phyloP scores from a whole-genome alignment of 2,797 vertebrate species.

The Brachyalestes nurse region DNA sequence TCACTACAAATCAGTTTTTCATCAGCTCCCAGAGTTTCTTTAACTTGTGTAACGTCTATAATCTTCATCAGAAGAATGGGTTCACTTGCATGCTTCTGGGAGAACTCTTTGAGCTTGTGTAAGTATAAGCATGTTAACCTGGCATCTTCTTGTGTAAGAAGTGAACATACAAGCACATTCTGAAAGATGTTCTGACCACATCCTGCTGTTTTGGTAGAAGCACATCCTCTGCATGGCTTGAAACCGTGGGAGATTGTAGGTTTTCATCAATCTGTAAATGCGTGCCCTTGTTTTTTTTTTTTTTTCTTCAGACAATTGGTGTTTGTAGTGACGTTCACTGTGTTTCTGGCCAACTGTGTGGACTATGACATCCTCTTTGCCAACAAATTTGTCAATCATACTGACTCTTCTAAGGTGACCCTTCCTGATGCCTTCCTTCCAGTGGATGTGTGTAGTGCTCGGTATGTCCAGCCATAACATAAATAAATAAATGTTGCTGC shows the following conservation, averaged over 20 bases:
- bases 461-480: conserved; percentile 72
- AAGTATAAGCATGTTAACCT: conserved; percentile 71
- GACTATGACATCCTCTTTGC: conserved; percentile 99
- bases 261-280: background rate
- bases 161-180: background rate
- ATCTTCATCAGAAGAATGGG: conserved; percentile 99
- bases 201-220: background rate
- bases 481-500: background rate
- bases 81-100: conserved; percentile 98
- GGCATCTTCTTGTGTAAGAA: background rate
- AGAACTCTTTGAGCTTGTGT: conserved; percentile 97
- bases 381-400: conserved; percentile 97
- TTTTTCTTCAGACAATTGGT: conserved; percentile 90
- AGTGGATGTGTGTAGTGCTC: conserved; percentile 87
- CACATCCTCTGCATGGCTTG: conserved; percentile 14
- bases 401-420: conserved; percentile 93
- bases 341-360: conserved; percentile 97
- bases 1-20: background rate
- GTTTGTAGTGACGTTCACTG: conserved; percentile 96
- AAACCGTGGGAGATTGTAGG: background rate
- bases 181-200: conserved; percentile 2
- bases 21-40: conserved; percentile 68
- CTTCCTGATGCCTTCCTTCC: conserved; percentile 95
- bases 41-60: conserved; percentile 90
- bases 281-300: background rate